Conservation (phyloP, 2,113 vertebrate genomes). For the Solea solea region DNA sequence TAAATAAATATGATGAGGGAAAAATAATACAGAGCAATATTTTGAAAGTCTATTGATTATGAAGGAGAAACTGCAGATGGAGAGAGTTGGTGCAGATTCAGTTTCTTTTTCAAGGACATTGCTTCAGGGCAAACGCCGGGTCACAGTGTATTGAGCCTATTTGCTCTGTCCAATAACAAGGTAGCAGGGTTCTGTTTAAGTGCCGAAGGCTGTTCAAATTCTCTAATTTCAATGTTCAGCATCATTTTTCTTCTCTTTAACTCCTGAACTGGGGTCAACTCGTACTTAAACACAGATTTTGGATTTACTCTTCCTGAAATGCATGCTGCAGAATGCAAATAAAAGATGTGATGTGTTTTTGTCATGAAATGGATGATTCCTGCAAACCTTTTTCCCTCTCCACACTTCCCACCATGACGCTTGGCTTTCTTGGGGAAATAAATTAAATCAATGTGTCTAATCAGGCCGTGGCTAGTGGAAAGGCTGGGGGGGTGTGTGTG, state of each 20-base stretch:
- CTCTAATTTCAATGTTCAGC: constrained; percentile 30
- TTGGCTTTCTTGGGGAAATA: constrained; percentile 79
- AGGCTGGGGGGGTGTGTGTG: constrained; percentile 17
- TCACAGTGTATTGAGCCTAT: constrained; percentile 37
- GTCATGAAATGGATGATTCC: not conserved
- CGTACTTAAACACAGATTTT: not conserved
- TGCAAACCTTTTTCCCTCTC: not conserved
- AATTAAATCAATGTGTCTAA: constrained; percentile 83
- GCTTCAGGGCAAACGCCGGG: constrained; percentile 21
- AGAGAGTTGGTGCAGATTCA: constrained; percentile 36
- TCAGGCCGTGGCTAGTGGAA: constrained; percentile 73
- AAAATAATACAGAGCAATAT: not conserved
- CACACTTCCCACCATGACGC: constrained; percentile 29
- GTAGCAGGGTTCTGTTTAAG: constrained; percentile 38
- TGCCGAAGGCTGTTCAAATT: constrained; percentile 14
- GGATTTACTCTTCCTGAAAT: no score
- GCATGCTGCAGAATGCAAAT: no score
- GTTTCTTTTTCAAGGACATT: constrained; percentile 57
- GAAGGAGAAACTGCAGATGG: constrained; percentile 18
- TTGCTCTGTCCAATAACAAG: constrained; percentile 35
- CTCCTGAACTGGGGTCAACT: not conserved
- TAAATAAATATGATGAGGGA: not conserved
- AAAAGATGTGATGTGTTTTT: not conserved
- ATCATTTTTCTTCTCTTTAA: not conserved
- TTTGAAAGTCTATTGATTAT: constrained; percentile 8